phyloP scores from a whole-genome alignment of 2,113 vertebrate species.

The Xerus inauris region DNA sequence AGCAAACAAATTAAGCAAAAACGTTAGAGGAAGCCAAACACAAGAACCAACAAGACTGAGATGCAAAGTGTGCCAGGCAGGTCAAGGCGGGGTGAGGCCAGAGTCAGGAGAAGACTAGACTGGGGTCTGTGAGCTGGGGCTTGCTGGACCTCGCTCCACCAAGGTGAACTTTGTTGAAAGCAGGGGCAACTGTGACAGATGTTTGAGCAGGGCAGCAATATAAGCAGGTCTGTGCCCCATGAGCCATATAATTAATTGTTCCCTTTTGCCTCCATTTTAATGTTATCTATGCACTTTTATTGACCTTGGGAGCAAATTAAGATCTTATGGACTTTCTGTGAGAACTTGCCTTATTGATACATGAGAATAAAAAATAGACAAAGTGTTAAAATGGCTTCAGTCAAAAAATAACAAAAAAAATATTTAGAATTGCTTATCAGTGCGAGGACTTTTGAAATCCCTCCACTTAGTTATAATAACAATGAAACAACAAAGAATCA shows the following conservation, averaged over 20 bases:
- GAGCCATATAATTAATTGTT: background rate
- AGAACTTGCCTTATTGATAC: background rate
- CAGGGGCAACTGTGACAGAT: background rate
- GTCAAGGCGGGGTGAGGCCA: too few relatives aligned
- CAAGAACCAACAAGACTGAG: accelerated
- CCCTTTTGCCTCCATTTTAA: background rate
- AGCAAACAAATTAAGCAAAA: background rate
- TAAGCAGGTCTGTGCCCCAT: background rate
- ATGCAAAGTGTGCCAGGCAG: background rate
- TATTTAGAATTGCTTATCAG: background rate
- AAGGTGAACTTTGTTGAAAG: background rate
- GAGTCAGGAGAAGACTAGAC: too few relatives aligned
- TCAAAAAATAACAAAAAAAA: background rate
- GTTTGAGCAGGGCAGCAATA: background rate
- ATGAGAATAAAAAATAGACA: background rate
- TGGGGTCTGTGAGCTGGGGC: accelerated
- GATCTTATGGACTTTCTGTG: background rate
- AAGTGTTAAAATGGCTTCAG: background rate
- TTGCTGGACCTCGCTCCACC: background rate
- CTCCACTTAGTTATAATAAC: background rate
- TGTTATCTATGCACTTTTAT: background rate
- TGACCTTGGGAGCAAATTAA: background rate
- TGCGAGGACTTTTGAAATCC: background rate
- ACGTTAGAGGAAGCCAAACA: background rate
- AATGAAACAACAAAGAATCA: background rate